Conservation (phyloP, 2,113 vertebrate genomes). For the Mesembrinibis cayennensis region DNA sequence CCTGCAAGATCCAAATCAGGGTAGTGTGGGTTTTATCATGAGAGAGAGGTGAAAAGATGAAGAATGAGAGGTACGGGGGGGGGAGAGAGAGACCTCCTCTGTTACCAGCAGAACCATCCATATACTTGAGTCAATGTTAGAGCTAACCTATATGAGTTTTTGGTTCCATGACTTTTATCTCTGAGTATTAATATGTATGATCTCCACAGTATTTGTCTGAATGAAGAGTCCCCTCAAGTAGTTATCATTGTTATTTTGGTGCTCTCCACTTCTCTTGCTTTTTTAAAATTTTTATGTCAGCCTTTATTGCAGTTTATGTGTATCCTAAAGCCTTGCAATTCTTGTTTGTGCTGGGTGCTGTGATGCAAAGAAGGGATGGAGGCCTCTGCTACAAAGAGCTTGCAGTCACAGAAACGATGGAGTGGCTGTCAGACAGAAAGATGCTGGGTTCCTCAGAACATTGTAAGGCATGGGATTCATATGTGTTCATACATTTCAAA, state of each 20-base stretch:
- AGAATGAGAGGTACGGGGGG: neutral
- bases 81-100: neutral
- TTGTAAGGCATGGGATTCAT: neutral
- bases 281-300: neutral
- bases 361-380: neutral
- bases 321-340: neutral
- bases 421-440: neutral
- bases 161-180: neutral
- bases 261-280: neutral
- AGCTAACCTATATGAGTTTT: neutral
- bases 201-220: neutral
- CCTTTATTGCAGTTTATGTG: neutral
- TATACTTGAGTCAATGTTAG: neutral
- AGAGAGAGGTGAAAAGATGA: neutral
- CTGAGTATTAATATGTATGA: neutral
- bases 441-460: neutral
- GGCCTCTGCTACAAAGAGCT: neutral
- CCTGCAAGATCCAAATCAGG: neutral
- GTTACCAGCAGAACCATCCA: neutral
- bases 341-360: neutral
- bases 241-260: neutral
- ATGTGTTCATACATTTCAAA: neutral
- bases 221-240: neutral
- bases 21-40: neutral
- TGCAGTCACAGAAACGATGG: neutral